Conservation (phyloP, 2,797 vertebrate genomes). For the Tarsius wallacei region DNA sequence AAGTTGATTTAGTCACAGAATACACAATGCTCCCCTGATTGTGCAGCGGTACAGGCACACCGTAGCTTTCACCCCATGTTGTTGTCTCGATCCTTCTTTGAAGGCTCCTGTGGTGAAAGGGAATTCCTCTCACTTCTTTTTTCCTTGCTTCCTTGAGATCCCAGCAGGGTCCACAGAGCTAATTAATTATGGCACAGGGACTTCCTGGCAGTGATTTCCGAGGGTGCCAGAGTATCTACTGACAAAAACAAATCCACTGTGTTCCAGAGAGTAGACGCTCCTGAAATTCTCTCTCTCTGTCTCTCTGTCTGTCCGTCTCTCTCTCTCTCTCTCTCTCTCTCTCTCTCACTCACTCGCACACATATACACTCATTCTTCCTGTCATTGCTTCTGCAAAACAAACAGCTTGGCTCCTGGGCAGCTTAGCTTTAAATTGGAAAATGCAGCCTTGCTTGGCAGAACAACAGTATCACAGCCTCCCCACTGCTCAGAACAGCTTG, state of each 20-base stretch:
- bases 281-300: neutral
- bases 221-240: neutral
- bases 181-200: slow-evolving; percentile 55
- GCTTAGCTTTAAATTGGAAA: slow-evolving; percentile 83
- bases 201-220: slow-evolving; percentile 49
- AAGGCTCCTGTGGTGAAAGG: neutral
- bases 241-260: neutral
- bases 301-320: neutral
- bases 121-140: slow-evolving; percentile 38
- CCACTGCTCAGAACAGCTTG: slow-evolving; percentile 69
- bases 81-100: neutral
- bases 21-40: neutral
- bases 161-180: slow-evolving; percentile 36
- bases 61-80: neutral
- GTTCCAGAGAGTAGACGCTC: neutral
- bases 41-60: neutral
- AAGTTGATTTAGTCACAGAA: neutral
- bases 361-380: neutral
- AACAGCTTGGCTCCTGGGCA: slow-evolving; percentile 65
- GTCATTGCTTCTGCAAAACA: slow-evolving; percentile 39
- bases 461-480: slow-evolving; percentile 45
- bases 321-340: neutral
- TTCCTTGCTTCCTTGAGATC: slow-evolving; percentile 49
- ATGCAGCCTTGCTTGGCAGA: slow-evolving; percentile 73
- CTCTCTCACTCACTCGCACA: neutral